These are phyloP conservation scores for Clytia hemisphaerica DNA, from an alignment of 30 jellyfish, hydroid and myxozoan genomes.

Conservation along the genomic window DNA sequence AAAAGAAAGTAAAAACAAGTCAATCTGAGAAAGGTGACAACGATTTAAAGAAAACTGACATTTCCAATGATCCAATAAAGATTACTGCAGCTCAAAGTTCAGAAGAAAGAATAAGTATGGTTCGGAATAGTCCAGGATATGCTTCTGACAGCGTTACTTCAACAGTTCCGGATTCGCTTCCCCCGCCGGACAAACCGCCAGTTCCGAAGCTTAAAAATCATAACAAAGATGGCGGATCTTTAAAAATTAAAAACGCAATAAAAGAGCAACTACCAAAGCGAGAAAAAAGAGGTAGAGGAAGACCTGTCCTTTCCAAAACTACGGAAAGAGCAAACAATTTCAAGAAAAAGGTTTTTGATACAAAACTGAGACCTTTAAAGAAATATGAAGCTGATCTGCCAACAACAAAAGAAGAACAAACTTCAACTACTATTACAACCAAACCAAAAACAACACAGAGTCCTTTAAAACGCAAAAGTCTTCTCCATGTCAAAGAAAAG, in stretches of 20 bases:
- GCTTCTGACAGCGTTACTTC: conserved; percentile 10
- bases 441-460: too few species aligned
- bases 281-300: not conserved
- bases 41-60: not conserved
- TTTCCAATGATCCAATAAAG: not conserved
- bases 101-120: not conserved
- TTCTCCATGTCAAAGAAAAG: too few species aligned
- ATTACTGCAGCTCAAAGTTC: not conserved
- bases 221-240: conserved; percentile 52
- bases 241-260: conserved; percentile 41
- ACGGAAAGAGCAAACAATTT: not conserved
- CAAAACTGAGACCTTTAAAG: too few species aligned
- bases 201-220: conserved; percentile 32
- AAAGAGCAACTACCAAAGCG: conserved; percentile 21
- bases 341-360: not conserved
- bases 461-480: too few species aligned
- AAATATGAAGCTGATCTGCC: too few species aligned
- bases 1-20: not conserved
- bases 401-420: too few species aligned
- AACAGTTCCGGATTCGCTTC: conserved; percentile 12
- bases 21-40: not conserved
- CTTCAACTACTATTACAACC: too few species aligned
- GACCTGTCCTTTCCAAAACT: not conserved
- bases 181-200: conserved; percentile 16
- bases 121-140: not conserved